phyloP scores from a whole-genome alignment of 2,888 invertebrate genomes.

The Yponomeuta cagnagella region DNA sequence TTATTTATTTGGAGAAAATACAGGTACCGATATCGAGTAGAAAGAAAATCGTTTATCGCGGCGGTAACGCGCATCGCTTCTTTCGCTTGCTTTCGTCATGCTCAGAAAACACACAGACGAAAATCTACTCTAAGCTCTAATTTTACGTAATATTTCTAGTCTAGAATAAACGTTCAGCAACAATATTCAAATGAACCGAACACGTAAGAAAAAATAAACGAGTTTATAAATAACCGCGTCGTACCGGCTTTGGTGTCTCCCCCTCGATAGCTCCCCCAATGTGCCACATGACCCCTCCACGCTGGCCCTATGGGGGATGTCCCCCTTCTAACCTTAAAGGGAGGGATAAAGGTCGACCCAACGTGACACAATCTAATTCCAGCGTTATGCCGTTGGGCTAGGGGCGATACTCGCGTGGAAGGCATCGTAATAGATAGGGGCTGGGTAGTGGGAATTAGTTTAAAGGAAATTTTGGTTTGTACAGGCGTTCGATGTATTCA shows the following conservation, averaged over 20 bases:
- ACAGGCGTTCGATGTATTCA: neutral
- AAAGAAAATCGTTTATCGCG: too few relatives aligned
- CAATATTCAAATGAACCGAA: neutral
- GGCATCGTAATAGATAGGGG: neutral
- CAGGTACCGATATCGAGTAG: too few relatives aligned
- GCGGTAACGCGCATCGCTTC: too few relatives aligned
- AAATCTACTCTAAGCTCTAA: too few relatives aligned
- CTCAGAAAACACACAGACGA: too few relatives aligned
- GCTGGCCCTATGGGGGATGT: slow-evolving; percentile 52
- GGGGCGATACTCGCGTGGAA: neutral
- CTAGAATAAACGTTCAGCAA: neutral
- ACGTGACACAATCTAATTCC: neutral
- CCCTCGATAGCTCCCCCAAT: slow-evolving; percentile 27
- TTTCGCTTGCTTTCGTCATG: too few relatives aligned
- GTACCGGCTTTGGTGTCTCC: neutral
- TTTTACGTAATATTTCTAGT: too few relatives aligned
- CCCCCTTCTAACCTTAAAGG: slow-evolving; percentile 36
- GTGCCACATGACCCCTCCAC: slow-evolving; percentile 34
- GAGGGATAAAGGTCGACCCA: slow-evolving; percentile 50
- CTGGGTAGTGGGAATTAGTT: neutral
- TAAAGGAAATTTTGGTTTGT: slow-evolving; percentile 11
- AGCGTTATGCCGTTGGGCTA: neutral
- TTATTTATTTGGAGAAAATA: too few relatives aligned
- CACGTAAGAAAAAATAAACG: neutral
- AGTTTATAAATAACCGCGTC: neutral